phyloP scores from a whole-genome alignment of 2,113 vertebrate genomes.

The Eolophus roseicapilla region DNA sequence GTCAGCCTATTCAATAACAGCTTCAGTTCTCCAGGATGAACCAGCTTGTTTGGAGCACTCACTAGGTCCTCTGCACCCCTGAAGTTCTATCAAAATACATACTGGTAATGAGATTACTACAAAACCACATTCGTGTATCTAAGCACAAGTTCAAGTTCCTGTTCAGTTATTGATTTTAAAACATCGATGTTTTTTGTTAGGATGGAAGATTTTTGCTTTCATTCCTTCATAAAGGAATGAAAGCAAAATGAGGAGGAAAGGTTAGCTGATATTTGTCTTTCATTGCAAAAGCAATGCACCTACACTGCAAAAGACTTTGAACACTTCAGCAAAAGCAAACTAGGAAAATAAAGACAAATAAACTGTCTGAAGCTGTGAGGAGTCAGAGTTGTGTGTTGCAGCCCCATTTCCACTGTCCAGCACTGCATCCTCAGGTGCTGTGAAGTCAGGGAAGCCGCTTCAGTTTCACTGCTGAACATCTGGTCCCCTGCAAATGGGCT shows the following conservation, averaged over 20 bases:
- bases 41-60: neutral
- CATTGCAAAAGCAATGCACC: neutral
- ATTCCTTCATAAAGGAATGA: neutral
- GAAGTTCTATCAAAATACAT: neutral
- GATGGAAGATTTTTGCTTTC: neutral
- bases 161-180: neutral
- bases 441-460: neutral
- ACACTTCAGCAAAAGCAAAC: neutral
- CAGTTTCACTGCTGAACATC: neutral
- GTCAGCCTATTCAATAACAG: neutral
- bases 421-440: neutral
- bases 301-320: neutral
- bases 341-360: neutral
- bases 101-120: neutral
- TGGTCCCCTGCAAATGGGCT: neutral
- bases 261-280: neutral
- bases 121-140: neutral
- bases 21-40: neutral
- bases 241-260: neutral
- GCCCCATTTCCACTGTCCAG: neutral
- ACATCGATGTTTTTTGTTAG: neutral
- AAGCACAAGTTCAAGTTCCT: constrained; percentile 8
- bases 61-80: neutral
- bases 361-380: neutral
- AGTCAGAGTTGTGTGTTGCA: neutral